These are phyloP conservation scores for Nycticryphes semicollaris DNA, from an alignment of 2,113 vertebrate species.

Conservation along the genomic window DNA sequence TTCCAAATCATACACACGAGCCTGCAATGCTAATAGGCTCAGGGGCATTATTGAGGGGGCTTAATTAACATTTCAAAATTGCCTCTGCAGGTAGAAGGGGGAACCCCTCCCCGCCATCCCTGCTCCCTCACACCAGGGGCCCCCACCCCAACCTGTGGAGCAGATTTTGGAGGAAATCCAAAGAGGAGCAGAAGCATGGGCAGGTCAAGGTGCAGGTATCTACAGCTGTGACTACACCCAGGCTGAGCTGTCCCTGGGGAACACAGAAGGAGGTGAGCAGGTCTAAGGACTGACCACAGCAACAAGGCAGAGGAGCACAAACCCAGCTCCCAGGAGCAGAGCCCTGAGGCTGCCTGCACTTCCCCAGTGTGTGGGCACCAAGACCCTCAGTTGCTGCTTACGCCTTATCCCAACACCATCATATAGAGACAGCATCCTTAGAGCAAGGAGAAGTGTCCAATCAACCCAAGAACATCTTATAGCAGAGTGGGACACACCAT, in stretches of 20 bases:
- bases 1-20: constrained; percentile 34
- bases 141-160: not conserved
- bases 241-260: not conserved
- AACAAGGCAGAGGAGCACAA: not conserved
- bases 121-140: not conserved
- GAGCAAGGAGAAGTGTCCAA: fast-evolving
- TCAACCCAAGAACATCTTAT: fast-evolving
- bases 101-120: not conserved
- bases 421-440: not conserved
- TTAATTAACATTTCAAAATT: not conserved
- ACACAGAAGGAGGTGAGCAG: not conserved
- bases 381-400: not conserved
- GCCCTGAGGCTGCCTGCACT: not conserved
- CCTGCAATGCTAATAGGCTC: constrained; percentile 41
- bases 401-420: not conserved
- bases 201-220: not conserved
- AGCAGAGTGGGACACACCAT: not conserved
- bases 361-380: not conserved
- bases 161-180: not conserved
- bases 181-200: not conserved
- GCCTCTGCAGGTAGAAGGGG: not conserved
- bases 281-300: not conserved
- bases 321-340: not conserved
- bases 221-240: not conserved
- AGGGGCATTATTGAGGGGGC: not conserved